Base-by-base conservation (phyloP, 1,140 invertebrate species). In the Eupristina koningsbergeri region DNA sequence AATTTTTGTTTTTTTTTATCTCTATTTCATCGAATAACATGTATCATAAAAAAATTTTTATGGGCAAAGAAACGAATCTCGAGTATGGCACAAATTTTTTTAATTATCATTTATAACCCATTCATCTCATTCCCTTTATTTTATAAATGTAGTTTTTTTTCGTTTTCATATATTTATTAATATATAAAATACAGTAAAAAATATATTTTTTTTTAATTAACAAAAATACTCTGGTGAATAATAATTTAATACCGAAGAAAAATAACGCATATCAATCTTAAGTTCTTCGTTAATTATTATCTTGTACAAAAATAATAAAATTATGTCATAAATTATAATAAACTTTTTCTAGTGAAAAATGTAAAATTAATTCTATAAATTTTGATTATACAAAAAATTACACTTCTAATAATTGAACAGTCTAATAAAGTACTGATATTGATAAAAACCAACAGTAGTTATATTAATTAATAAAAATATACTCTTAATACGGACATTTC, bases 91-190 rank as follows among this genome's bases (percentile, higher is more conserved):
- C 22, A 58, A 58, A n/a, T 22, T 58, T 58, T 58, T 58, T 58
- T 26, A 64, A 64, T 64, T 13, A 75, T 61, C 53, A 17, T 61
- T 41, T 75, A 47, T 29, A 15, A 34, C 67, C 26, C 29, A 83
- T 67, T 22, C 53, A 3, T 7, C 29, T 47, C 41, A 39, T 79
- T 79, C 61, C 41, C 19, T 79, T 13, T 79, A 8, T 39, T 78
- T 36, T 29, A 63, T 78, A 63, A 39, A 61, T 34, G 50, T 47
- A 78, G 58, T 78, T 63, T 78, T 80, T 26, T 78, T 80, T 9
- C 45, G 26, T 2, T 36, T 15, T 36, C 17, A 22, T 71, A 71
- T 13, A 26, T 58, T 26, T 58, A 58, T 26, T 26, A 13, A 58
- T 58, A 50, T 74, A 74, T 50, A 74, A 74, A 9, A 50, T 47